Percentiles rank a stretch among this genome's conserved stretches.
Evolutionary conservation across 1,140 invertebrate genomes (phyloP).

Genomic region (Philaenus spumarius): DNA sequence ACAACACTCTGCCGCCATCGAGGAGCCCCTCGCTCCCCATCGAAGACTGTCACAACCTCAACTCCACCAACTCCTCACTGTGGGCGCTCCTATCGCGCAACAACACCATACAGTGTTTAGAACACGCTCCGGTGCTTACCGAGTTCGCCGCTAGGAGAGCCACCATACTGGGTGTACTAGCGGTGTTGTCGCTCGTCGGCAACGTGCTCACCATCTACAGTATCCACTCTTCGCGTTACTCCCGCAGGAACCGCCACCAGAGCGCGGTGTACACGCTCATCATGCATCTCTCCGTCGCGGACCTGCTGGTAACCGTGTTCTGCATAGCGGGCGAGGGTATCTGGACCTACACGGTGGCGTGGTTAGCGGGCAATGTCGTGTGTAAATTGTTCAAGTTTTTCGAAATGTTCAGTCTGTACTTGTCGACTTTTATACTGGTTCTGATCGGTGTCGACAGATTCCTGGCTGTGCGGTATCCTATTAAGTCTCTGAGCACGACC

Average conservation of each 20-base stretch:
- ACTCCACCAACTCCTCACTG: background rate
- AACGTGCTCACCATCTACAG: conserved; percentile 69
- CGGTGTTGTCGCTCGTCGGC: conserved; percentile 60
- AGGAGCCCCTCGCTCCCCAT: background rate
- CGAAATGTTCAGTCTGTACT: conserved; percentile 73
- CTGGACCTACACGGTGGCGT: conserved; percentile 73
- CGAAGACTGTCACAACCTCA: background rate
- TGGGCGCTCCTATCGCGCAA: background rate
- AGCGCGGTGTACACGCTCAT: conserved; percentile 70
- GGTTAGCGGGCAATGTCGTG: conserved; percentile 62
- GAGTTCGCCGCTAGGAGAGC: conserved; percentile 50
- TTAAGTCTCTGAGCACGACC: conserved; percentile 62
- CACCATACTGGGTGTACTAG: conserved; percentile 57
- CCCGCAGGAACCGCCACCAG: conserved; percentile 44
- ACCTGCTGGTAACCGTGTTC: conserved; percentile 69
- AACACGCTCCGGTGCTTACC: conserved; percentile 57
- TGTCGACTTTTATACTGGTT: conserved; percentile 67
- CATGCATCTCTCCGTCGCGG: conserved; percentile 65
- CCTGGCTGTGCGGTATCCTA: conserved; percentile 71
- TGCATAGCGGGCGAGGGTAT: conserved; percentile 70
- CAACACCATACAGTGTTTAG: conserved; percentile 38
- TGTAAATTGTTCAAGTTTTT: conserved; percentile 78
- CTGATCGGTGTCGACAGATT: conserved; percentile 75
- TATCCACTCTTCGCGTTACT: conserved; percentile 42
- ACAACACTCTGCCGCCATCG: background rate